Conservation (phyloP, 2,888 invertebrate species). For the Drosophila macrospina region DNA sequence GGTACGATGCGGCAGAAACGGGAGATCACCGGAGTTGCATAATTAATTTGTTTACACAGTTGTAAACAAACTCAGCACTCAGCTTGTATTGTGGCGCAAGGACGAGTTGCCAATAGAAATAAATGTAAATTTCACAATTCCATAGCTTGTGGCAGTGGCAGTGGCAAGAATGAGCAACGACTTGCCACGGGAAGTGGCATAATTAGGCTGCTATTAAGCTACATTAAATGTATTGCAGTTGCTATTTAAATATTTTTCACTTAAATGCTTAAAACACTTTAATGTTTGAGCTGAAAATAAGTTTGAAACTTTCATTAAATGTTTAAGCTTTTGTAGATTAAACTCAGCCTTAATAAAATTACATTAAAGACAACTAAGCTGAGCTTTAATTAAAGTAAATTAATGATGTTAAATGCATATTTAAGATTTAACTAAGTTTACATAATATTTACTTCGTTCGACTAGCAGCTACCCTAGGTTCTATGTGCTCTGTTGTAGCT, state of each 20-base stretch:
- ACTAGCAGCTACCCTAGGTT: too few species aligned
- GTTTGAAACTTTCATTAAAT: too few species aligned
- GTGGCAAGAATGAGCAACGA: background rate
- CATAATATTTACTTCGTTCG: too few species aligned
- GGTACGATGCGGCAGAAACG: background rate
- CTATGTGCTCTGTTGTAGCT: too few species aligned
- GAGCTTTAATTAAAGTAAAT: too few species aligned
- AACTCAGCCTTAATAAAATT: too few species aligned
- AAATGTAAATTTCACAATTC: slow-evolving; percentile 33
- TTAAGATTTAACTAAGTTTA: too few species aligned
- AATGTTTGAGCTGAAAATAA: background rate
- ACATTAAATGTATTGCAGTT: background rate
- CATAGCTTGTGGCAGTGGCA: background rate
- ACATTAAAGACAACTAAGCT: too few species aligned
- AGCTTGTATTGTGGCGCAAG: slow-evolving; percentile 7
- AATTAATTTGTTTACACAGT: slow-evolving; percentile 80
- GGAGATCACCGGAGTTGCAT: slow-evolving; percentile 56
- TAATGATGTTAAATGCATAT: too few species aligned
- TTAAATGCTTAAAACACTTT: background rate
- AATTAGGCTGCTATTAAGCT: slow-evolving; percentile 9
- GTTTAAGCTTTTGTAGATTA: too few species aligned
- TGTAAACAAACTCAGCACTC: slow-evolving; percentile 66
- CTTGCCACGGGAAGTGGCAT: background rate
- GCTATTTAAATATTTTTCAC: background rate
- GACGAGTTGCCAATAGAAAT: slow-evolving; percentile 30